Percentiles rank a stretch among this genome's conserved stretches.
Evolutionary conservation across 2,888 invertebrate genomes (phyloP).

Genomic region (Nebria brevicollis): DNA sequence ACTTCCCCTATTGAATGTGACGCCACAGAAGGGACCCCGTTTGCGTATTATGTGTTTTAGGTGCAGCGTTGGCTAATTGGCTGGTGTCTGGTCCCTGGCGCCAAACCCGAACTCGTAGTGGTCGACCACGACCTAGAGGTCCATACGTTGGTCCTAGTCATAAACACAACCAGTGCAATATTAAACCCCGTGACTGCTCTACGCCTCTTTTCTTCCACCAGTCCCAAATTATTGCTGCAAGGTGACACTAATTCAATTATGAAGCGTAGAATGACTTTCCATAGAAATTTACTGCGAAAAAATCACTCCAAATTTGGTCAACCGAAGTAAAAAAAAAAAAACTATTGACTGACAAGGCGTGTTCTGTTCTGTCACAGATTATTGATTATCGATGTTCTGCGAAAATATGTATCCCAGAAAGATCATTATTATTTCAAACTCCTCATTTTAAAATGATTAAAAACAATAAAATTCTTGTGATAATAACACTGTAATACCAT

Average conservation of each 20-base stretch:
- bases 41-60: conserved; percentile 25
- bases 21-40: background rate
- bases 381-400: background rate
- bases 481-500: no score
- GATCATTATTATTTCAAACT: background rate
- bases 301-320: background rate
- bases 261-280: background rate
- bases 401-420: background rate
- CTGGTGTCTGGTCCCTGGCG: conserved; percentile 41
- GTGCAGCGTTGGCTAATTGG: conserved; percentile 44
- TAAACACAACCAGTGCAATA: conserved; percentile 7
- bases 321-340: background rate
- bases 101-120: conserved; percentile 14
- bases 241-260: conserved; percentile 14
- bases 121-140: conserved; percentile 4
- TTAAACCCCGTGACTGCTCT: conserved; percentile 14
- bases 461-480: no score
- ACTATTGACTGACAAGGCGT: background rate
- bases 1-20: conserved; percentile 44
- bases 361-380: background rate
- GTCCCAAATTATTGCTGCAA: background rate
- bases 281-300: background rate
- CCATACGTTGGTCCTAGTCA: background rate
- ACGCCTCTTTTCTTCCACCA: background rate
- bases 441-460: background rate